Conservation (phyloP, 2,797 vertebrate species). For the Pogoniulus pusillus region DNA sequence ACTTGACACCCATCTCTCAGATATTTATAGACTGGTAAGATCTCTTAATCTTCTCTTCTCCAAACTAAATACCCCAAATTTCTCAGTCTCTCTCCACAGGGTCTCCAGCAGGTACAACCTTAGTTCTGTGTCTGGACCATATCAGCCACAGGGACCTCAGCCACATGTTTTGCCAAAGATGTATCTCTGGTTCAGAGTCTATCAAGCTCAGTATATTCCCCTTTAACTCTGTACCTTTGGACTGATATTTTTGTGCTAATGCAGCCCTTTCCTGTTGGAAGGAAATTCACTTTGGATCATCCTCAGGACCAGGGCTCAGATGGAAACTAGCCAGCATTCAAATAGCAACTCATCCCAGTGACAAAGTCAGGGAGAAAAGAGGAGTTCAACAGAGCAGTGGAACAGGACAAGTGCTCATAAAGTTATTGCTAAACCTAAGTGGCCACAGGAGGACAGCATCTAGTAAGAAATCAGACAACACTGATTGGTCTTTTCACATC, state of each 20-base stretch:
- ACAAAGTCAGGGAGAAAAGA: background rate
- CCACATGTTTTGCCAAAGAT: background rate
- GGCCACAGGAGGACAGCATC: constrained; percentile 49
- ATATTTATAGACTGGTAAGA: too few species aligned
- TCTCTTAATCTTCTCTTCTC: too few species aligned
- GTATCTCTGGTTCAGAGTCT: background rate
- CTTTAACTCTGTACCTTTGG: background rate
- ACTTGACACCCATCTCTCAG: too few species aligned
- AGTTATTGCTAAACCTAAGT: background rate
- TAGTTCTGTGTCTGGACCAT: background rate
- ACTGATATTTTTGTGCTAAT: background rate
- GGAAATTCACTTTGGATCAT: background rate
- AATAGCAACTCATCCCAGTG: background rate
- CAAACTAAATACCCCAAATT: too few species aligned
- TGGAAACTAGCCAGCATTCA: background rate
- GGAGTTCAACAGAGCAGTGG: background rate
- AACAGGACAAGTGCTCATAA: background rate
- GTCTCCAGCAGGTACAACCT: too few species aligned
- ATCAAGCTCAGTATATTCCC: background rate
- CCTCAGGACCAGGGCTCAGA: background rate
- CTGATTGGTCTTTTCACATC: background rate
- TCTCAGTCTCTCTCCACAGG: too few species aligned
- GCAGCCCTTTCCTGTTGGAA: background rate
- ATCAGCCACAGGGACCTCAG: background rate
- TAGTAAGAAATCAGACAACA: background rate